A percentile compares a stretch with the other conserved stretches of the same genome.
These are phyloP conservation scores for Struthidea cinerea DNA, from an alignment of 2,113 vertebrate species.

Conservation along the genomic window DNA sequence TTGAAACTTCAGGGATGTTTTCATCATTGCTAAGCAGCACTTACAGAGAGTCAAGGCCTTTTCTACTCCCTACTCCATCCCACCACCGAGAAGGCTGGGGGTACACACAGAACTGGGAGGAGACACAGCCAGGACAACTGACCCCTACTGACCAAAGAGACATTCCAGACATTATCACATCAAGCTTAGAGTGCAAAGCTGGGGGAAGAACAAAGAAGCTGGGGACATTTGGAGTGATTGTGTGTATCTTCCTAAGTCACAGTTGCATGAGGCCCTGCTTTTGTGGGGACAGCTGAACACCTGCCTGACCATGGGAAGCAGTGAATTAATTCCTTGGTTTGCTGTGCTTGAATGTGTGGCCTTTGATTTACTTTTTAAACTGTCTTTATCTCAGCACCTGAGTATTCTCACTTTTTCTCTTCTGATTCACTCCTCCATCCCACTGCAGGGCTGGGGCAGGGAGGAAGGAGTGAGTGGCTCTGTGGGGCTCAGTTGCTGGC, in stretches of 20 bases:
- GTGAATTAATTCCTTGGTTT: background rate
- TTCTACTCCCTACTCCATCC: background rate
- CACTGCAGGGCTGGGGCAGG: rapidly evolving
- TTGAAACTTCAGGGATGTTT: background rate
- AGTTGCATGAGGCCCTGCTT: background rate
- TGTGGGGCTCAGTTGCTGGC: background rate
- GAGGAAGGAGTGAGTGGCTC: background rate
- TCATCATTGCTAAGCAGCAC: background rate
- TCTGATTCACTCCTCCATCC: background rate
- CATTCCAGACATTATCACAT: background rate
- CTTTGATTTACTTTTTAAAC: background rate
- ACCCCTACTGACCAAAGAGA: background rate
- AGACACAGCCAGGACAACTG: background rate
- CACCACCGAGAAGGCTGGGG: rapidly evolving
- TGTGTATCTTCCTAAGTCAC: background rate
- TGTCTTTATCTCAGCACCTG: background rate
- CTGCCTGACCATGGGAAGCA: background rate
- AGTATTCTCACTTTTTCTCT: background rate
- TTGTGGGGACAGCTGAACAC: rapidly evolving
- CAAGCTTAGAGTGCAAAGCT: background rate
- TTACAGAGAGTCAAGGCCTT: background rate
- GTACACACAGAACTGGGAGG: background rate
- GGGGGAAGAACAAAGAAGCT: background rate
- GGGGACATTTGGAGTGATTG: background rate
- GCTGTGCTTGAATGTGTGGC: background rate